These are phyloP conservation scores for Amazona guildingii DNA, from an alignment of 2,113 vertebrate species.

Conservation along the genomic window DNA sequence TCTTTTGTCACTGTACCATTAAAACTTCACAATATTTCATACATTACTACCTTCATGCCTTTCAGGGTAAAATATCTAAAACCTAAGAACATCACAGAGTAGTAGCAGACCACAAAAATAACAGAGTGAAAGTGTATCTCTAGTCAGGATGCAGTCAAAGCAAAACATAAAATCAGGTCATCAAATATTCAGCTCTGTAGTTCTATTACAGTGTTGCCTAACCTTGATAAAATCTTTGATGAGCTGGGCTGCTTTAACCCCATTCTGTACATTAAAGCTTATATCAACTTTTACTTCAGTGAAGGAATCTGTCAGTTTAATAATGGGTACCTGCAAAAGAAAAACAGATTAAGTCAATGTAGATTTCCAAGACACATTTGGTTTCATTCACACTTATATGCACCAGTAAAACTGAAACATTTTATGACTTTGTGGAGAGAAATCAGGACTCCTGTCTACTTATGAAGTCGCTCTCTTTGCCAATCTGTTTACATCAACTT, in stretches of 20 bases:
- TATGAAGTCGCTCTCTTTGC: background rate
- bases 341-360: background rate
- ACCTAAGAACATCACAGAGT: background rate
- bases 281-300: conserved; percentile 99
- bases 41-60: background rate
- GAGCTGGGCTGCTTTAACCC: conserved; percentile 93
- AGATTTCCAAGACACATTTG: background rate
- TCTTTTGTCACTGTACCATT: background rate
- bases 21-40: background rate
- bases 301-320: conserved; percentile 95
- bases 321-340: conserved; percentile 91
- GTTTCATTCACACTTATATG: background rate
- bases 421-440: background rate
- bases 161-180: background rate
- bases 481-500: background rate
- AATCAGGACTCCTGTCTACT: background rate
- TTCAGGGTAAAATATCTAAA: background rate
- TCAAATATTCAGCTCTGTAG: background rate
- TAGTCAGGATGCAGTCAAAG: background rate
- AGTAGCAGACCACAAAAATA: background rate
- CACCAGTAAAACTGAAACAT: background rate
- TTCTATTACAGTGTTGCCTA: background rate
- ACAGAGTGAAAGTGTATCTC: background rate
- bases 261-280: conserved; percentile 98
- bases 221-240: conserved; percentile 99